A percentile compares a stretch with the other conserved stretches of the same genome.
Conservation (phyloP, 2,888 invertebrate species). For the Theretra japonica region DNA sequence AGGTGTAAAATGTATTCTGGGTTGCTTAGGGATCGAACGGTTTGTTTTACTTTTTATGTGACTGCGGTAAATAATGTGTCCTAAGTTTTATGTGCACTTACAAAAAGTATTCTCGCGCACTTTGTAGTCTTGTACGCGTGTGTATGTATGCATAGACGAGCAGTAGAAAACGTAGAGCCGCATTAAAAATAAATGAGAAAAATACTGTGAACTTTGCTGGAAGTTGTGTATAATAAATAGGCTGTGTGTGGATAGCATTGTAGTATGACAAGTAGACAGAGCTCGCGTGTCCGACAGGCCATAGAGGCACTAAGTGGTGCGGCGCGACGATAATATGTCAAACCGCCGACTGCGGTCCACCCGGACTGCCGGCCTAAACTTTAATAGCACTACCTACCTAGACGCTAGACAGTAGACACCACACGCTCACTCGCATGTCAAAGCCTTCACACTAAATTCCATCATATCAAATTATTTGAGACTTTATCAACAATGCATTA, state of each 20-base stretch:
- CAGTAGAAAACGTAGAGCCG: background rate
- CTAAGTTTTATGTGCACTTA: slow-evolving; percentile 3
- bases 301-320: slow-evolving; percentile 62
- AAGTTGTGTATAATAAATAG: slow-evolving; percentile 35
- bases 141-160: background rate
- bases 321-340: slow-evolving; percentile 72
- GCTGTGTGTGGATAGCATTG: slow-evolving; percentile 23
- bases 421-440: background rate
- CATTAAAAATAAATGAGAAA: slow-evolving; percentile 1
- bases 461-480: background rate
- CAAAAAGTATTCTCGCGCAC: slow-evolving; percentile 9
- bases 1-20: slow-evolving; percentile 19
- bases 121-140: background rate
- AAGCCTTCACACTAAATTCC: background rate
- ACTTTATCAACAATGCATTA: background rate
- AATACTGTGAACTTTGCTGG: background rate
- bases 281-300: slow-evolving; percentile 46
- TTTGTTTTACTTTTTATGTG: slow-evolving; percentile 16
- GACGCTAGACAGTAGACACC: background rate
- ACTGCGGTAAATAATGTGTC: background rate
- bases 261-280: slow-evolving; percentile 32
- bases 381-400: slow-evolving; percentile 56
- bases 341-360: slow-evolving; percentile 65
- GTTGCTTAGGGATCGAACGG: slow-evolving; percentile 25
- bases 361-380: slow-evolving; percentile 58